phyloP scores from a whole-genome alignment of 2,888 invertebrate genomes.

The Cordilura impudica region DNA sequence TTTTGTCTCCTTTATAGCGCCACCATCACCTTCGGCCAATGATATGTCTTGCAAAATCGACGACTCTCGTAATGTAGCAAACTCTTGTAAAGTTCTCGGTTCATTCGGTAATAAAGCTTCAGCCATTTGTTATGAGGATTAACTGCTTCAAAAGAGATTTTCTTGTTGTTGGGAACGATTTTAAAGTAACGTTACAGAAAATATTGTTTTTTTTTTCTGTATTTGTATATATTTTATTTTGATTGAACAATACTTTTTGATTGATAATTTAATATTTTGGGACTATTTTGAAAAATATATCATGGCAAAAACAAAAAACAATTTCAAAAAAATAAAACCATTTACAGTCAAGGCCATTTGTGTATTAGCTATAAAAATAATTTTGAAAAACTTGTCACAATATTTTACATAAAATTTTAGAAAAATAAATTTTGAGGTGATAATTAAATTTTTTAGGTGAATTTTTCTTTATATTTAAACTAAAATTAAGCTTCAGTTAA shows the following conservation, averaged over 20 bases:
- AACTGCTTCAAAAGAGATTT: neutral
- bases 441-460: no score
- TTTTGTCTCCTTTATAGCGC: neutral
- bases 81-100: slow-evolving; percentile 51
- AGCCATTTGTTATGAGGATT: slow-evolving; percentile 28
- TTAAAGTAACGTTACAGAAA: slow-evolving; percentile 22
- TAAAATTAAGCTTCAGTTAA: no score
- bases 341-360: neutral
- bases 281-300: slow-evolving; percentile 40
- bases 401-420: no score
- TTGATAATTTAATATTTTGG: slow-evolving; percentile 21
- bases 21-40: slow-evolving; percentile 14
- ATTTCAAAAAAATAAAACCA: neutral
- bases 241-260: slow-evolving; percentile 4
- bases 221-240: slow-evolving; percentile 8
- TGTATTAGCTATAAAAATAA: no score
- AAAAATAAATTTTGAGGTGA: no score
- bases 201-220: slow-evolving; percentile 29
- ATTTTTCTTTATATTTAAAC: no score
- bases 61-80: slow-evolving; percentile 27
- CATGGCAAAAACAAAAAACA: neutral
- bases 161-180: neutral
- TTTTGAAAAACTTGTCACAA: no score
- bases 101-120: slow-evolving; percentile 43
- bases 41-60: slow-evolving; percentile 43